Percentiles rank a stretch among this genome's conserved stretches.
phyloP scores from a whole-genome alignment of 2,113 vertebrate genomes.

The Ochotona princeps region DNA sequence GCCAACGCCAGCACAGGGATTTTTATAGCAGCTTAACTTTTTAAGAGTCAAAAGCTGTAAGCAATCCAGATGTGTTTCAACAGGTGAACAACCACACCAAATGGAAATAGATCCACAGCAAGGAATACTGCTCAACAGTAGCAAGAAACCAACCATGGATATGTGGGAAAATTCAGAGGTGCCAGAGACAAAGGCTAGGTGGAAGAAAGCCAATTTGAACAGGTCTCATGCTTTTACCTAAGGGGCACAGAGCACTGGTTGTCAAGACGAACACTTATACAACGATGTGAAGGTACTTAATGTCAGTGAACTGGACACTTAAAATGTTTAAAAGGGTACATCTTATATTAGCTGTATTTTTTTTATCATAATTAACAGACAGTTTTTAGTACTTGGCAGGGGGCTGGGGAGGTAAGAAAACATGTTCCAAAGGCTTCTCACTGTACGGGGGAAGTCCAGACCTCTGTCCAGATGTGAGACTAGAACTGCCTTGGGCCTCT shows the following conservation, averaged over 20 bases:
- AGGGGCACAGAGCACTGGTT: not conserved
- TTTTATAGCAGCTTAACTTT: not conserved
- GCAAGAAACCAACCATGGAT: no score
- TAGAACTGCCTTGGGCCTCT: not conserved
- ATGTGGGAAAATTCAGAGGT: no score
- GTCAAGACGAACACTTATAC: not conserved
- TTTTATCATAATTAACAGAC: not conserved
- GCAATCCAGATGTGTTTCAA: not conserved
- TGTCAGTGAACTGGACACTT: not conserved
- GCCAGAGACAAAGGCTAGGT: rapidly evolving
- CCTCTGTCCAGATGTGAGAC: not conserved
- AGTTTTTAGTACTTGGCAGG: not conserved
- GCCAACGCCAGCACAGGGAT: not conserved
- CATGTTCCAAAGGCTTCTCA: not conserved
- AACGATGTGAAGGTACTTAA: not conserved
- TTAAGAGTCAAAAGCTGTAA: not conserved
- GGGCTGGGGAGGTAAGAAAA: not conserved
- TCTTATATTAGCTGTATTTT: not conserved
- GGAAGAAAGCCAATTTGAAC: not conserved
- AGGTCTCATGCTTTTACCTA: not conserved
- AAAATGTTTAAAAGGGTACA: not conserved
- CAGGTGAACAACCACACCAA: not conserved
- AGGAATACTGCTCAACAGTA: no score
- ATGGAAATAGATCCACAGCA: not conserved
- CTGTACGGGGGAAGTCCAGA: not conserved